Percentiles rank a stretch among this genome's conserved stretches.
phyloP scores from a whole-genome alignment of 64 coral and sea anemone species.

The Anthopleura sola region DNA sequence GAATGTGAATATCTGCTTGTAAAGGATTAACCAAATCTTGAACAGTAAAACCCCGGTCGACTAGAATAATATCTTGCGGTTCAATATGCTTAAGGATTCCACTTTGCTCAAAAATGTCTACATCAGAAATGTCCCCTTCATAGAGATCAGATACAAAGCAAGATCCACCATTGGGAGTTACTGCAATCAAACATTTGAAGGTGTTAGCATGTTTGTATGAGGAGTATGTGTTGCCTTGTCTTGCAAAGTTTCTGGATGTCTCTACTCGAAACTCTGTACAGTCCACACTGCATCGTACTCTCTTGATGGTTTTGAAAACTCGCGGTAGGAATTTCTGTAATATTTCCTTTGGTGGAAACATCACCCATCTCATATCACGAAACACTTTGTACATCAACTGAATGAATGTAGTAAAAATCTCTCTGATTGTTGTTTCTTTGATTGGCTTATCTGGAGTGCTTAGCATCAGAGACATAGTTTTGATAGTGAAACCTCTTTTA shows the following conservation, averaged over 20 bases:
- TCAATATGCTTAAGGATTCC: conserved; percentile 59
- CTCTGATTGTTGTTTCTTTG: conserved; percentile 39
- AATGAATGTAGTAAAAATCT: conserved; percentile 58
- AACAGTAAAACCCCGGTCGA: conserved; percentile 55
- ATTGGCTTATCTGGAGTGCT: conserved; percentile 41
- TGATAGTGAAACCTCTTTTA: conserved; percentile 49
- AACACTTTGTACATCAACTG: conserved; percentile 60
- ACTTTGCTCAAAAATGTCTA: conserved; percentile 50
- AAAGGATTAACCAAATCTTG: conserved; percentile 52
- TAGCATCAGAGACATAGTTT: conserved; percentile 38
- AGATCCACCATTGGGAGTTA: conserved; percentile 56
- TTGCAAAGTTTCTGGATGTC: conserved; percentile 49
- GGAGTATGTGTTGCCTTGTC: conserved; percentile 59
- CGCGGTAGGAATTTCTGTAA: conserved; percentile 18
- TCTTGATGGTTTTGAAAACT: conserved; percentile 63
- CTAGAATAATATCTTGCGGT: conserved; percentile 45
- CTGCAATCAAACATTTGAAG: conserved; percentile 56
- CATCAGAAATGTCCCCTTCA: conserved; percentile 56
- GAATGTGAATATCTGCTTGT: conserved; percentile 45
- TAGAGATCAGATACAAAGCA: conserved; percentile 71
- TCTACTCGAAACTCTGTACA: conserved; percentile 65
- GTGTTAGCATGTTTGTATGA: conserved; percentile 60
- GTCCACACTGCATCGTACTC: conserved; percentile 49
- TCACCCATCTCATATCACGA: conserved; percentile 30
- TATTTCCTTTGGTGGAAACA: conserved; percentile 43